Evolutionary conservation across 1,140 invertebrate species (phyloP), one percentile per base, ranked within the genome.

Genomic region (Drosophila kepulauana): DNA sequence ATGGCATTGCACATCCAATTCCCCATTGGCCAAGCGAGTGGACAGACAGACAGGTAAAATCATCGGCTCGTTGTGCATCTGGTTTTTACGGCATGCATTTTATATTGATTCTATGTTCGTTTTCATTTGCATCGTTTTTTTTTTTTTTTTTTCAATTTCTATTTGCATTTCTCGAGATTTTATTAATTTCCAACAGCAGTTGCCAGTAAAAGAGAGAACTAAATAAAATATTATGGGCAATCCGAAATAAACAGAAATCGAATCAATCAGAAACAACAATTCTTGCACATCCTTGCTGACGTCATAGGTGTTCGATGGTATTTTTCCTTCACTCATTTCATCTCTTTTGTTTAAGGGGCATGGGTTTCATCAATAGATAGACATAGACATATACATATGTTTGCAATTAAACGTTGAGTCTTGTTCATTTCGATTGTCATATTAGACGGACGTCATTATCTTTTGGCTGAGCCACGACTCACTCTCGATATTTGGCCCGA

Each of bases 221-320:
- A 43, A 6, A 28, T 46, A 43, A 45, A 59, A 30, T 58, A 25
- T 45, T 38, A 10, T 38, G 8, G 35, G 56, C 61, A 71, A 57
- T 38, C 5, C 8, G 2, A 70, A 73, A 35, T 54, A 51, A 67
- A 64, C 38, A 20, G 25, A 38, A 28, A 66, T 63, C 51, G 70
- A 86, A 79, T 86, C 84, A 86, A 82, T 82, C 82, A 79, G 48
- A 72, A 66, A 57, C 51, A 70, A 61, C 63, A 30, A 66, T 45
- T 61, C 45, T 65, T 25, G 58, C 13, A 43, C 38, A 56, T 56
- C 41, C n/a, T 10, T 41, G 52, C 63, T 81, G 78, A 81, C 78
- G 66, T 85, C 78, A 85, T 13, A 20, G 1, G 13, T 54, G 28
- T 28, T 56, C 35, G 43, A 28, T 38, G 35, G 8, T 10, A 8